phyloP scores from a whole-genome alignment of 92 coral and sea anemone species.

The Porites divaricata region DNA sequence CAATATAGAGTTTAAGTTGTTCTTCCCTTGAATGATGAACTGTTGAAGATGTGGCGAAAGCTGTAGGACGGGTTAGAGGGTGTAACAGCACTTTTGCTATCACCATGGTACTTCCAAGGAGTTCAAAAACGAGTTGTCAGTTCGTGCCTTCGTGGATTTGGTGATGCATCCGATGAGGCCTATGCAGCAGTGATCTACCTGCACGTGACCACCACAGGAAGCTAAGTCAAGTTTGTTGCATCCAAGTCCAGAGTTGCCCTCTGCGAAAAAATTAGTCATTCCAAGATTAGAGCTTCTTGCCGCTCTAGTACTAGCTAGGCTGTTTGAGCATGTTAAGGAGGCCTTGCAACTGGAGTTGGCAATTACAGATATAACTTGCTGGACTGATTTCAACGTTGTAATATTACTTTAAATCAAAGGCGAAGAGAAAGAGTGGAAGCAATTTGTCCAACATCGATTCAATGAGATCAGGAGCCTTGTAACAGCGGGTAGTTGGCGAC shows the following conservation, averaged over 20 bases:
- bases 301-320: no score
- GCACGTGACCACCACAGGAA: slow-evolving; percentile 42
- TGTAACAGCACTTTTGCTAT: slow-evolving; percentile 22
- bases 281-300: no score
- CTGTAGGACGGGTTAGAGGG: slow-evolving; percentile 30
- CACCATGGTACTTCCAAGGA: slow-evolving; percentile 35
- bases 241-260: slow-evolving; percentile 30
- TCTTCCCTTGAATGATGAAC: slow-evolving; percentile 42
- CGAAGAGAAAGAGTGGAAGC: no score
- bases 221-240: neutral
- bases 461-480: no score
- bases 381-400: no score
- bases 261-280: neutral
- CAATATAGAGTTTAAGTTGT: slow-evolving; percentile 32
- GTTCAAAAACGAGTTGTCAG: slow-evolving; percentile 21
- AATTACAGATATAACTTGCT: no score
- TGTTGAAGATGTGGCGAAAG: slow-evolving; percentile 34
- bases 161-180: slow-evolving; percentile 44
- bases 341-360: no score
- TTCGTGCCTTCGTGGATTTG: slow-evolving; percentile 26
- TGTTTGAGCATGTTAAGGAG: no score
- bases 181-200: slow-evolving; percentile 60
- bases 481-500: no score
- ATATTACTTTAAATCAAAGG: no score
- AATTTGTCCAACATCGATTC: no score